Evolutionary conservation across 1,140 invertebrate genomes (phyloP).

Genomic region (Holcopasites calliopsidis): DNA sequence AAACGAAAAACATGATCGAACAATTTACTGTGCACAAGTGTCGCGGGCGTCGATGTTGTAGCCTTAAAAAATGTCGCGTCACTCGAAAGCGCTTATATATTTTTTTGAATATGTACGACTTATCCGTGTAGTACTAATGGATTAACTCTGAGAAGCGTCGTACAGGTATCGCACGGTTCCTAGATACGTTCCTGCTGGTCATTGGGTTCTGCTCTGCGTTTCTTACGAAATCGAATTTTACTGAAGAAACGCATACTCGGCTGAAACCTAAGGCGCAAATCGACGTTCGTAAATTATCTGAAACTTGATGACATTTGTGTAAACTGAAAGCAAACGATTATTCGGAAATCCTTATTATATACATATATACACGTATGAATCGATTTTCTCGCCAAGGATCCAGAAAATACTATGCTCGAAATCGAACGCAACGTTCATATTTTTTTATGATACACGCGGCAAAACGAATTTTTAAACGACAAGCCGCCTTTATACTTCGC

Average conservation of each 20-base stretch:
- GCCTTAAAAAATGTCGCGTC: background rate
- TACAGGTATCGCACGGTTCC: constrained; percentile 1
- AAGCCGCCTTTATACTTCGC: constrained; percentile 69
- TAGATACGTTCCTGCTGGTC: constrained; percentile 10
- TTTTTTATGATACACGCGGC: constrained; percentile 70
- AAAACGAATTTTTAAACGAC: constrained; percentile 66
- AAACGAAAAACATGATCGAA: constrained; percentile 18
- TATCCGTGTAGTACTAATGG: background rate
- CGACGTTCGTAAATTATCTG: constrained; percentile 21
- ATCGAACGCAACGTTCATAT: constrained; percentile 66
- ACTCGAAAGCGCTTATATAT: background rate
- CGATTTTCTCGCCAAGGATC: constrained; percentile 63
- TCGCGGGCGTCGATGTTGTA: constrained; percentile 19
- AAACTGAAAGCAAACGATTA: constrained; percentile 33
- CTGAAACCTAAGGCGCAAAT: constrained; percentile 21
- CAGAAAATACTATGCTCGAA: constrained; percentile 59
- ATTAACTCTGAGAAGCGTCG: background rate
- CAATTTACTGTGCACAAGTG: constrained; percentile 7
- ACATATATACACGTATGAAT: constrained; percentile 43
- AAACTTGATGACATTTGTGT: constrained; percentile 35
- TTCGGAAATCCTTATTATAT: constrained; percentile 21
- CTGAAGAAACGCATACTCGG: background rate
- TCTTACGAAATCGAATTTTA: background rate
- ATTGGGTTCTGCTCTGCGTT: background rate
- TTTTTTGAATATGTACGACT: background rate